phyloP scores from a whole-genome alignment of 1,140 invertebrate species.

The Medauroidea extradentata region DNA sequence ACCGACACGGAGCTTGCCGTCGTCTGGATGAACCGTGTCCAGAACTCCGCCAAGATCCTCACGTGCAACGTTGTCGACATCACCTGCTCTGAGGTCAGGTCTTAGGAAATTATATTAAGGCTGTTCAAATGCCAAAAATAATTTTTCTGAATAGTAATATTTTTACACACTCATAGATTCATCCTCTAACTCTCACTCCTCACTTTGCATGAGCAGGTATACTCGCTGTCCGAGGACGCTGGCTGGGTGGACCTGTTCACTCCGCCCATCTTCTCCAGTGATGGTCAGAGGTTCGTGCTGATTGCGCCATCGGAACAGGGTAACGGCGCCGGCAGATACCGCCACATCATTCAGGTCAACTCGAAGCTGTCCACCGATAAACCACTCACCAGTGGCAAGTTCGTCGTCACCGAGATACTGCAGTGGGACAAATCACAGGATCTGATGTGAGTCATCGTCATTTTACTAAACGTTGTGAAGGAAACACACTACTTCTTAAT shows the following conservation, averaged over 20 bases:
- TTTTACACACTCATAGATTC: not conserved
- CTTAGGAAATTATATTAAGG: too few species aligned
- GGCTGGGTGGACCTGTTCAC: slow-evolving; percentile 66
- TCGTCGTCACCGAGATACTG: slow-evolving; percentile 10
- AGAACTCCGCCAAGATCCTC: slow-evolving; percentile 63
- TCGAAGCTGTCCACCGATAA: slow-evolving; percentile 47
- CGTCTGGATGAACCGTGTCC: slow-evolving; percentile 61
- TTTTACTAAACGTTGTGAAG: slow-evolving; percentile 40
- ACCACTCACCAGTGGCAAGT: slow-evolving; percentile 47
- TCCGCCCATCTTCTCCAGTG: slow-evolving; percentile 53
- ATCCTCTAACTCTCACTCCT: not conserved
- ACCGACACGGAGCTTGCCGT: slow-evolving; percentile 56
- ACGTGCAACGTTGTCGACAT: slow-evolving; percentile 53
- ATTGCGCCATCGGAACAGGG: slow-evolving; percentile 59
- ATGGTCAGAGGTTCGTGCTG: slow-evolving; percentile 46
- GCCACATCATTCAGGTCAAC: slow-evolving; percentile 53
- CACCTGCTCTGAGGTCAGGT: slow-evolving; percentile 59
- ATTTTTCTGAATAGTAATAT: not conserved
- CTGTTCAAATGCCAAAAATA: not conserved
- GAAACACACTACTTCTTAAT: too few species aligned
- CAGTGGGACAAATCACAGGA: slow-evolving; percentile 4
- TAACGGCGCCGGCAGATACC: slow-evolving; percentile 50
- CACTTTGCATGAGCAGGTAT: slow-evolving; percentile 17
- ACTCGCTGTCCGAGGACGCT: slow-evolving; percentile 21
- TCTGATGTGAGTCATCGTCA: slow-evolving; percentile 13